These are phyloP conservation scores for Nysson spinosus DNA, from an alignment of 2,888 invertebrate species.

Conservation along the genomic window DNA sequence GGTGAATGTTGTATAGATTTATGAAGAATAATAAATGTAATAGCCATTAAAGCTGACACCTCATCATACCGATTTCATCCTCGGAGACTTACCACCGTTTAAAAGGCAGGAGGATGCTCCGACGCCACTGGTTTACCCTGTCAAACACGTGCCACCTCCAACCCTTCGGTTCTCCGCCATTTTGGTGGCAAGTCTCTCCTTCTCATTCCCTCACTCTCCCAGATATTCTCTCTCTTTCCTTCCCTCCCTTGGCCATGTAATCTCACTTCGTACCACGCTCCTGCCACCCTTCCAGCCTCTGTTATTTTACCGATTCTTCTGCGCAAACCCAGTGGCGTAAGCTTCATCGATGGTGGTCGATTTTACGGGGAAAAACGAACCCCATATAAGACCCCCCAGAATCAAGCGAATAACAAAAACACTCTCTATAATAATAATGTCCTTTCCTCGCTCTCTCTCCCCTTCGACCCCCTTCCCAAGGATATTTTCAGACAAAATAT, in stretches of 20 bases:
- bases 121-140: slow-evolving; percentile 54
- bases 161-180: slow-evolving; percentile 57
- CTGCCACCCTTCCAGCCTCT: slow-evolving; percentile 19
- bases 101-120: slow-evolving; percentile 10
- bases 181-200: slow-evolving; percentile 45
- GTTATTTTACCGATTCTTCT: slow-evolving; percentile 47
- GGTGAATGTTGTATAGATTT: too few relatives aligned
- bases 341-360: neutral
- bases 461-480: neutral
- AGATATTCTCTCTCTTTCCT: slow-evolving; percentile 41
- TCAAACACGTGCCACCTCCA: slow-evolving; percentile 62
- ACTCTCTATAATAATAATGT: neutral
- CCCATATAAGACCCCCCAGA: too few relatives aligned
- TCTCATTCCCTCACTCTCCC: too few relatives aligned
- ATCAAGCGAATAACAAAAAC: slow-evolving; percentile 6
- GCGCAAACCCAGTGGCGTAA: slow-evolving; percentile 31
- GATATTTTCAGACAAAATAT: slow-evolving; percentile 1
- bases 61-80: too few relatives aligned
- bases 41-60: too few relatives aligned
- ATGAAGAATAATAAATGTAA: too few relatives aligned
- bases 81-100: neutral
- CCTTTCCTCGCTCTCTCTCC: neutral
- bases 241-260: slow-evolving; percentile 43
- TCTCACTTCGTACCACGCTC: slow-evolving; percentile 44
- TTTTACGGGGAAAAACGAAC: too few relatives aligned